Evolutionary conservation across 1,140 invertebrate species (phyloP).

Genomic region (Calephelis nemesis): DNA sequence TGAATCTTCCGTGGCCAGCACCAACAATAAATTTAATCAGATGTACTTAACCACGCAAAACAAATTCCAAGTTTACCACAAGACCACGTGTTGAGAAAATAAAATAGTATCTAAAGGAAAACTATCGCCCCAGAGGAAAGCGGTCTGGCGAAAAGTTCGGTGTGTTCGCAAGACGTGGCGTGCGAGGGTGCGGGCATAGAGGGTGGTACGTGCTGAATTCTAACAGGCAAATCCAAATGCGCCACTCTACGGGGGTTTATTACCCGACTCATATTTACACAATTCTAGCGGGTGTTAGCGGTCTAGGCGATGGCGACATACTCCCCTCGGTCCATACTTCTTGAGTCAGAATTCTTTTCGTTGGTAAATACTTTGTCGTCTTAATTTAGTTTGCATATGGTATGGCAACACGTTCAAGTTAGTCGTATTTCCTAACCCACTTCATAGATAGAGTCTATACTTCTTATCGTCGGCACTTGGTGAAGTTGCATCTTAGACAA

Average conservation of each 20-base stretch:
- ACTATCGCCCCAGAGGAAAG: constrained; percentile 27
- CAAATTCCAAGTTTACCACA: not conserved
- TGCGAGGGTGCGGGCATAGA: constrained; percentile 41
- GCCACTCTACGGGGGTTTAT: constrained; percentile 65
- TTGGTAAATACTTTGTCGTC: constrained; percentile 33
- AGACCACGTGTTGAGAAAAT: constrained; percentile 17
- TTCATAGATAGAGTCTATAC: not conserved
- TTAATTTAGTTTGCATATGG: constrained; percentile 30
- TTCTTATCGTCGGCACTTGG: no score
- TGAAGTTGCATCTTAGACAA: no score
- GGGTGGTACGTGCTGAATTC: constrained; percentile 60
- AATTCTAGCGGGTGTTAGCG: constrained; percentile 65
- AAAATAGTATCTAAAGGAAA: constrained; percentile 9
- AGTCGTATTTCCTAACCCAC: not conserved
- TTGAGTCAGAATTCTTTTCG: constrained; percentile 32
- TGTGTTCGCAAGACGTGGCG: constrained; percentile 42
- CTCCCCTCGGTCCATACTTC: constrained; percentile 44
- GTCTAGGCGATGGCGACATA: constrained; percentile 48
- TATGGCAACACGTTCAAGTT: constrained; percentile 31
- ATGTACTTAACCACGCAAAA: no score
- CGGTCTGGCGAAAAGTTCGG: constrained; percentile 52
- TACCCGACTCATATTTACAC: constrained; percentile 73
- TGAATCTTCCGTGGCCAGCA: no score
- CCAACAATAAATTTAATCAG: not conserved
- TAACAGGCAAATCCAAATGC: constrained; percentile 63